Evolutionary conservation across 2,113 vertebrate genomes (phyloP).

Genomic region (Rhegmatorhina hoffmannsi): DNA sequence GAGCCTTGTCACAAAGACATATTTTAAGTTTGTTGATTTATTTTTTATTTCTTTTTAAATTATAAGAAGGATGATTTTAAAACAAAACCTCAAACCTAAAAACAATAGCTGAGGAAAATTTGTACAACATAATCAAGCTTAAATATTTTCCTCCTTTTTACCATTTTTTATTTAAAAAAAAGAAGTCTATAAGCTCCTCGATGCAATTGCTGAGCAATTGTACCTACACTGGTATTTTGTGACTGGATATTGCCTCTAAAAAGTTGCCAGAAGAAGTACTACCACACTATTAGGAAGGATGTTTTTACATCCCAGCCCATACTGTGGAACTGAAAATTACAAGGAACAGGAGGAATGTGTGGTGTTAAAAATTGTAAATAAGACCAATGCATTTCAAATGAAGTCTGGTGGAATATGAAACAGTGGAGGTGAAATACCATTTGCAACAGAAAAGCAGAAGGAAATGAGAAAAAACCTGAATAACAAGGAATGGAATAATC

Average conservation of each 20-base stretch:
- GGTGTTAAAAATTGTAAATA: neutral
- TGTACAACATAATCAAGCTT: neutral
- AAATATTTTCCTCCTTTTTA: neutral
- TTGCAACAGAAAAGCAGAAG: neutral
- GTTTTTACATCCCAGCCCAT: neutral
- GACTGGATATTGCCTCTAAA: neutral
- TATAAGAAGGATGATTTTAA: neutral
- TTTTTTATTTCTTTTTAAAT: no score
- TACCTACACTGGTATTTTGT: neutral
- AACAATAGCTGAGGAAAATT: neutral
- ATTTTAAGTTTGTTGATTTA: neutral
- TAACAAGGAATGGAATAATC: neutral
- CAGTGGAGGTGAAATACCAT: neutral
- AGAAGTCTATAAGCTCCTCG: neutral
- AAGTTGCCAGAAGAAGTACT: neutral
- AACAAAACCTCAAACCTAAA: neutral
- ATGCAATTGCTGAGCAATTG: neutral
- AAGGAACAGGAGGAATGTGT: neutral
- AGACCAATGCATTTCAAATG: neutral
- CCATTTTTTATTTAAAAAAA: neutral
- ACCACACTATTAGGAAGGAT: neutral
- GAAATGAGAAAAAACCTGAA: constrained; percentile 8
- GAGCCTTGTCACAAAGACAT: neutral
- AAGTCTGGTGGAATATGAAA: constrained; percentile 4
- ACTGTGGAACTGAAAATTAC: neutral